Conservation (phyloP, 2,797 vertebrate species). For the Remorina albescens region DNA sequence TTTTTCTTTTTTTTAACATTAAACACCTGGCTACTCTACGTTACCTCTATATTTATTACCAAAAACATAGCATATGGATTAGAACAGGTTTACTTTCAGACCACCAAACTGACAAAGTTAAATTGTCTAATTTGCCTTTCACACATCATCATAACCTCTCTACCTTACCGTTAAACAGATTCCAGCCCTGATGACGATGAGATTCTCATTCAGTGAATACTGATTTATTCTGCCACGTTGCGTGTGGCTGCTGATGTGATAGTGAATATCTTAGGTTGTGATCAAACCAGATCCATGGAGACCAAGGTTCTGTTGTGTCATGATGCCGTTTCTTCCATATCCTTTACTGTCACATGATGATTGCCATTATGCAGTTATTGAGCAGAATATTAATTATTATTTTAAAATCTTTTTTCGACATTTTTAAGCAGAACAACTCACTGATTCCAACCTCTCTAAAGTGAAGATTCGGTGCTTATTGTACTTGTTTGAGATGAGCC, state of each 20-base stretch:
- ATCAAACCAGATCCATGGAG: slow-evolving; percentile 44
- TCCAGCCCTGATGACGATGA: slow-evolving; percentile 12
- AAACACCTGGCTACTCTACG: background rate
- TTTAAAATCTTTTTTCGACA: background rate
- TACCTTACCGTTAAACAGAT: background rate
- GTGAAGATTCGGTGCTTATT: background rate
- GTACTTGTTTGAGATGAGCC: background rate
- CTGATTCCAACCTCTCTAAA: background rate
- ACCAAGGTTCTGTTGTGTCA: slow-evolving; percentile 29
- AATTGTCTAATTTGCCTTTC: background rate
- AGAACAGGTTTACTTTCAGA: background rate
- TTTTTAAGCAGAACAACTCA: background rate
- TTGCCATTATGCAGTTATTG: background rate
- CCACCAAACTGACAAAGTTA: background rate
- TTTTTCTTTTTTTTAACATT: background rate
- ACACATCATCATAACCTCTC: background rate
- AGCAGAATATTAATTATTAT: background rate
- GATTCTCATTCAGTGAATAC: slow-evolving; percentile 32
- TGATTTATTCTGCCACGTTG: slow-evolving; percentile 33
- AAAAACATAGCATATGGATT: background rate
- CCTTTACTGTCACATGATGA: background rate
- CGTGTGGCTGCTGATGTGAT: slow-evolving; percentile 60
- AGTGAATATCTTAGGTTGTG: slow-evolving; percentile 67
- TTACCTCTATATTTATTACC: background rate
- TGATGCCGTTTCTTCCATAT: slow-evolving; percentile 10